Conservation (phyloP, 2,888 invertebrate genomes). For the Steinernema carpocapsae region DNA sequence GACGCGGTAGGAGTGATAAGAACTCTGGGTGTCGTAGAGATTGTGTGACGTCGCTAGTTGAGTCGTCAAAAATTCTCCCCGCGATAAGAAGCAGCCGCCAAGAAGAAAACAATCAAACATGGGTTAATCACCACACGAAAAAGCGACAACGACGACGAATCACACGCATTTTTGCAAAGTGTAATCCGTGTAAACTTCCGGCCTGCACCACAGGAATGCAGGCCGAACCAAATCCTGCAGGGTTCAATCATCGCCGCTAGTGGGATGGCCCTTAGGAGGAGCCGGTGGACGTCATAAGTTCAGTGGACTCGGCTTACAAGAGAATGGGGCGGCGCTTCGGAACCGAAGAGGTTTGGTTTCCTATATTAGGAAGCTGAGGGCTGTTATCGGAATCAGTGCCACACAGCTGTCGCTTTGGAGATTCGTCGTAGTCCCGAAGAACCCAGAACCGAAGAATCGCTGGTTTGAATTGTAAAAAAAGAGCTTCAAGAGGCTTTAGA, state of each 20-base stretch:
- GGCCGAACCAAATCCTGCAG: neutral
- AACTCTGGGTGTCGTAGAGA: conserved; percentile 21
- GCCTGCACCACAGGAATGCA: neutral
- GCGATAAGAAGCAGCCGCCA: neutral
- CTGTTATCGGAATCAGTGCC: conserved; percentile 30
- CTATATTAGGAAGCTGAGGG: conserved; percentile 19
- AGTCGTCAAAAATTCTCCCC: neutral
- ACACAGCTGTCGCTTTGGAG: conserved; percentile 23
- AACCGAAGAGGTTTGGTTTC: neutral
- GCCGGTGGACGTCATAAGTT: conserved; percentile 19
- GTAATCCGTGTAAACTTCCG: conserved; percentile 20
- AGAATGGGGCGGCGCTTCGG: conserved; percentile 17
- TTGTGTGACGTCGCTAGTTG: neutral
- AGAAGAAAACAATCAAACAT: neutral
- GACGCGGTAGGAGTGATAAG: conserved; percentile 16
- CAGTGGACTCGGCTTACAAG: conserved; percentile 27
- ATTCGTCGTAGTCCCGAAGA: neutral
- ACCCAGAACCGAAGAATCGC: neutral
- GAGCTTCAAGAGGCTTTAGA: neutral
- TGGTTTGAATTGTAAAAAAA: neutral
- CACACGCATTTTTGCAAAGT: neutral
- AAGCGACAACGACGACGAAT: neutral
- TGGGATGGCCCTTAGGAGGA: neutral
- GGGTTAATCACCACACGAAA: neutral
- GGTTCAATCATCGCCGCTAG: neutral